Percentiles rank a stretch among this genome's conserved stretches.
These are phyloP conservation scores for Psephotus haematonotus DNA, from an alignment of 2,113 vertebrate species.

Conservation along the genomic window DNA sequence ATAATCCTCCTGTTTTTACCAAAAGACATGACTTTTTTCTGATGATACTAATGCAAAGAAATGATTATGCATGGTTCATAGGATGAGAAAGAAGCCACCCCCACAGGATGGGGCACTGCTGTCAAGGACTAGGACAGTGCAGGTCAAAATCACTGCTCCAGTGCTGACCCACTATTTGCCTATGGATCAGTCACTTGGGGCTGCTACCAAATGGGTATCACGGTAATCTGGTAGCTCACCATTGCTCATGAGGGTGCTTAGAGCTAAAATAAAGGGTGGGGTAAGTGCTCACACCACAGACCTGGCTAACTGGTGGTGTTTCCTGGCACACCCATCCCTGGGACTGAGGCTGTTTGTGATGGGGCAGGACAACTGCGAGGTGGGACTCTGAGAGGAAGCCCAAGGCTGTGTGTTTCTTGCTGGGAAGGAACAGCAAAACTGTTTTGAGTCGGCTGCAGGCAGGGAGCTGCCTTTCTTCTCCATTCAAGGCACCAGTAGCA, in stretches of 20 bases:
- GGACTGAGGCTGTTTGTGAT: background rate
- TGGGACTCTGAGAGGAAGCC: background rate
- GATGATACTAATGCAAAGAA: background rate
- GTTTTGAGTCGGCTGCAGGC: background rate
- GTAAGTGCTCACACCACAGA: background rate
- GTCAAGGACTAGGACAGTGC: background rate
- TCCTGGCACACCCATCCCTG: background rate
- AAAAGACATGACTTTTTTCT: background rate
- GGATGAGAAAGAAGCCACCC: background rate
- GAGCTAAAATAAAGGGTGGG: background rate
- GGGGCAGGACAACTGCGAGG: background rate
- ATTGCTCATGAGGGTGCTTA: background rate
- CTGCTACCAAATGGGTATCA: background rate
- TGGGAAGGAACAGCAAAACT: background rate
- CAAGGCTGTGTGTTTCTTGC: background rate
- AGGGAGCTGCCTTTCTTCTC: background rate
- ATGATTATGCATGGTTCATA: background rate
- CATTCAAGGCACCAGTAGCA: background rate
- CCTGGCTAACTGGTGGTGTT: background rate
- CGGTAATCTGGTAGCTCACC: background rate
- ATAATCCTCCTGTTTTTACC: background rate
- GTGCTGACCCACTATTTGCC: rapidly evolving
- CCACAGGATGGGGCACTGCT: background rate
- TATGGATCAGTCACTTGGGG: background rate
- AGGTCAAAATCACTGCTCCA: background rate